Percentiles rank a stretch among this genome's conserved stretches.
Conservation (phyloP, 2,113 vertebrate genomes). For the Lagopus muta region DNA sequence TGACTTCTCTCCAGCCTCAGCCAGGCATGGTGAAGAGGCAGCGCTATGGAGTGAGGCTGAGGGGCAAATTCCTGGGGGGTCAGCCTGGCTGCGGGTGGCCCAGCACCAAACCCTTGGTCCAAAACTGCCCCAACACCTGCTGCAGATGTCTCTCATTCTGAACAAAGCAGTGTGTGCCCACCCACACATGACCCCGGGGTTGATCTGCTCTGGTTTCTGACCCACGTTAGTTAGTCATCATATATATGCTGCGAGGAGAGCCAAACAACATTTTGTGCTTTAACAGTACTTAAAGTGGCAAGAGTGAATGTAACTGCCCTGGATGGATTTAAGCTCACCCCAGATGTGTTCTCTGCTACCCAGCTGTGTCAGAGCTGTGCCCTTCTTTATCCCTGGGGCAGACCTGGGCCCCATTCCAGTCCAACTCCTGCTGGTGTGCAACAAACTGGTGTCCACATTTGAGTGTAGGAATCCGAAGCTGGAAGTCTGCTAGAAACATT, state of each 20-base stretch:
- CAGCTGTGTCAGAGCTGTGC: not conserved
- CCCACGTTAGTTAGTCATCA: not conserved
- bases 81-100: not conserved
- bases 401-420: not conserved
- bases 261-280: not conserved
- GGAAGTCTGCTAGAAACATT: not conserved
- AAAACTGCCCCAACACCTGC: not conserved
- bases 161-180: not conserved
- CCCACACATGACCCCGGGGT: fast-evolving
- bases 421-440: not conserved
- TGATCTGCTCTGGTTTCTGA: not conserved
- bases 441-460: fast-evolving
- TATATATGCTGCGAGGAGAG: not conserved
- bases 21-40: not conserved
- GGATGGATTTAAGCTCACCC: not conserved
- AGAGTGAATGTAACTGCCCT: not conserved
- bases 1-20: not conserved
- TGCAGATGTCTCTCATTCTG: not conserved
- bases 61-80: not conserved
- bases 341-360: fast-evolving
- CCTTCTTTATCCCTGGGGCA: not conserved
- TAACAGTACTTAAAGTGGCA: not conserved
- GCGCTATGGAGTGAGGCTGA: not conserved
- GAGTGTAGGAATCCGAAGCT: not conserved
- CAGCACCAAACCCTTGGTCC: not conserved